Percentiles rank a stretch among this genome's conserved stretches.
phyloP scores from a whole-genome alignment of 1,140 invertebrate species.

The Diachasma alloeum region DNA sequence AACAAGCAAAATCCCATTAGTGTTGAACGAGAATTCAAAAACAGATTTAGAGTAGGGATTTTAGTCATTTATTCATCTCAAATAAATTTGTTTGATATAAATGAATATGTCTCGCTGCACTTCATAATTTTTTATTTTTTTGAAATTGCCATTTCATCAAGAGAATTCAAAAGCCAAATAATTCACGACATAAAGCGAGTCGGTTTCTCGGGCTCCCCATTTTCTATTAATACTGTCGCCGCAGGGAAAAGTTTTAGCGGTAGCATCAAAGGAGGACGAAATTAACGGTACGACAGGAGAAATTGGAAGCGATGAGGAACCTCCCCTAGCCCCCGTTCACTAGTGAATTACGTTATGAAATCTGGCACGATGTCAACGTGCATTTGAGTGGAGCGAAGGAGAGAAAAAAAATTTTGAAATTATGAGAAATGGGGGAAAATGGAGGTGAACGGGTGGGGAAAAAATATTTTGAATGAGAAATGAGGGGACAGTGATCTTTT shows the following conservation, averaged over 20 bases:
- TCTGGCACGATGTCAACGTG: conserved; percentile 28
- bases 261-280: conserved; percentile 16
- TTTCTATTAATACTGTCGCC: conserved; percentile 11
- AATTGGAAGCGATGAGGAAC: conserved; percentile 25
- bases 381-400: neutral
- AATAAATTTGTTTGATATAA: no score
- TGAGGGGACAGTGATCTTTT: neutral
- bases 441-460: neutral
- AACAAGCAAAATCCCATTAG: no score
- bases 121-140: neutral
- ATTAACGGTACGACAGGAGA: conserved; percentile 11
- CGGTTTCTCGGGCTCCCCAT: neutral
- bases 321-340: neutral
- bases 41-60: no score
- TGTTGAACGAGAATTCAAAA: no score
- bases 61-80: no score
- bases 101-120: no score
- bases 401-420: neutral
- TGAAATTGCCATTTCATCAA: neutral
- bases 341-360: conserved; percentile 36
- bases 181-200: neutral
- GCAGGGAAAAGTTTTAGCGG: conserved; percentile 8
- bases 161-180: neutral
- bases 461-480: conserved; percentile 1
- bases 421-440: neutral